phyloP scores from a whole-genome alignment of 1,140 invertebrate genomes.

The Paracyclopina nana region DNA sequence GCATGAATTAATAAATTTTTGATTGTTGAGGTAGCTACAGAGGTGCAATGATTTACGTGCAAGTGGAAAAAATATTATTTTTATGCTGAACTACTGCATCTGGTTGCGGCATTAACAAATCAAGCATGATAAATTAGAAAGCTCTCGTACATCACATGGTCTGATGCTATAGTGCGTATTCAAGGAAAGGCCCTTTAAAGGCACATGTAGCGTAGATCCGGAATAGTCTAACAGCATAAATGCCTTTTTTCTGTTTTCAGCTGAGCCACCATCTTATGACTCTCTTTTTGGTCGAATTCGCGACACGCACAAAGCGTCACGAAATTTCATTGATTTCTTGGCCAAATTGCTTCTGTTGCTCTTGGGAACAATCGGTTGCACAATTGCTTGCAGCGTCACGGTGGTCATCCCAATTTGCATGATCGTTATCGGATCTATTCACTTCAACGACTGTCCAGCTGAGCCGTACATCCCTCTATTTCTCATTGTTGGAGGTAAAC shows the following conservation, averaged over 20 bases:
- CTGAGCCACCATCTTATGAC: slow-evolving; percentile 13
- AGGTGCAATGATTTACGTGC: too few relatives aligned
- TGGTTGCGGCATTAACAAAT: too few relatives aligned
- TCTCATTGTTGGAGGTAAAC: slow-evolving; percentile 15
- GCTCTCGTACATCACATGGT: too few relatives aligned
- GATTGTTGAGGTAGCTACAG: too few relatives aligned
- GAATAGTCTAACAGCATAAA: too few relatives aligned
- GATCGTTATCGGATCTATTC: slow-evolving; percentile 11
- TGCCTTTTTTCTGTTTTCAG: slow-evolving; percentile 10
- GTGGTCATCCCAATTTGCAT: slow-evolving; percentile 8
- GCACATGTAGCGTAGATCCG: too few relatives aligned
- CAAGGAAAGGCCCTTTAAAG: too few relatives aligned
- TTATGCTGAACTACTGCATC: too few relatives aligned
- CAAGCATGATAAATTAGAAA: too few relatives aligned
- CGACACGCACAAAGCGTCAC: slow-evolving; percentile 14
- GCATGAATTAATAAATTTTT: too few relatives aligned
- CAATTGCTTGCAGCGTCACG: slow-evolving; percentile 9
- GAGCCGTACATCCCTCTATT: slow-evolving; percentile 14
- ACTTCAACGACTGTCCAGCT: slow-evolving; percentile 9
- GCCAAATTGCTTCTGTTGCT: slow-evolving; percentile 9
- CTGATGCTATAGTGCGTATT: too few relatives aligned
- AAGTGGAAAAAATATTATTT: too few relatives aligned
- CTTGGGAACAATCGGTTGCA: slow-evolving; percentile 13
- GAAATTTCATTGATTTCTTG: slow-evolving; percentile 14
- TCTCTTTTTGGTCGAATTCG: slow-evolving; percentile 13